Evolutionary conservation across 2,888 invertebrate species (phyloP).

Genomic region (Nemoura dubitans): DNA sequence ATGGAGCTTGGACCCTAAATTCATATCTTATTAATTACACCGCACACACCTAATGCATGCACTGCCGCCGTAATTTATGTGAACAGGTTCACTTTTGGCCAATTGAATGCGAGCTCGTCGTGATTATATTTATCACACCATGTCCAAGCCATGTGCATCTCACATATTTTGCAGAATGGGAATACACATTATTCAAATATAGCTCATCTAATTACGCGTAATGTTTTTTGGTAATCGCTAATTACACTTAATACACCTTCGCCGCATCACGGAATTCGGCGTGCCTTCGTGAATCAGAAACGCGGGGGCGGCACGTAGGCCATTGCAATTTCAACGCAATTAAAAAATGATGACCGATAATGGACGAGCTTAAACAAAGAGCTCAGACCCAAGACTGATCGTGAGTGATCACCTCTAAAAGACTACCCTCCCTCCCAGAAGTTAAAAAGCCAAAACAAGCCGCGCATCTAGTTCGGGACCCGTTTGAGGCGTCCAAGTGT

Average conservation of each 20-base stretch:
- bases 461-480: not conserved
- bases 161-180: not conserved
- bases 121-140: slow-evolving; percentile 7
- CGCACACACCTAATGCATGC: not conserved
- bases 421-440: not conserved
- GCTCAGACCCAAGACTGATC: not conserved
- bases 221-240: not conserved
- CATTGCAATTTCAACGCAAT: not conserved
- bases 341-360: not conserved
- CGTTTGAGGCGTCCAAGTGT: not conserved
- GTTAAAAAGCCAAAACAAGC: not conserved
- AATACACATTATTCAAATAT: not conserved
- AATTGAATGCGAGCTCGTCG: not conserved
- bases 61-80: not conserved
- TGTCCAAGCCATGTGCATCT: not conserved
- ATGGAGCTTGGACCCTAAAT: not conserved
- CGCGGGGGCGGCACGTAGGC: not conserved
- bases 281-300: not conserved
- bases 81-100: not conserved
- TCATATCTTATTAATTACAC: not conserved
- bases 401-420: not conserved
- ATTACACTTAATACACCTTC: not conserved
- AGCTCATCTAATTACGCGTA: not conserved
- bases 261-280: not conserved
- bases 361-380: not conserved